Evolutionary conservation across 2,113 vertebrate genomes (phyloP), one percentile per base, ranked within the genome.

Genomic region (Osmerus eperlanus): DNA sequence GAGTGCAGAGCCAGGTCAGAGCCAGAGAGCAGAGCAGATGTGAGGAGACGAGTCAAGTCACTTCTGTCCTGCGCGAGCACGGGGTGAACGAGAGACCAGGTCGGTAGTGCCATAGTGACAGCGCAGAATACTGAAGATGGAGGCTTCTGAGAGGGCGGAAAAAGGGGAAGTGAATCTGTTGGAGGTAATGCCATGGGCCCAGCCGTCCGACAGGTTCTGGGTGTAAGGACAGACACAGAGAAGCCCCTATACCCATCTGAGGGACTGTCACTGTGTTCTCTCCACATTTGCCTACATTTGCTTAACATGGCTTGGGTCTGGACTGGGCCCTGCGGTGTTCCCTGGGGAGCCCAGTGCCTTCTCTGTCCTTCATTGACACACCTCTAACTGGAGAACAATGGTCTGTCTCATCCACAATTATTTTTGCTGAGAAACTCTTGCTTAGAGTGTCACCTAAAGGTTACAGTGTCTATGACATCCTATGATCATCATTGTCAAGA

Each of bases 281-380:
- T 25, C 0, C 19, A 15, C 41, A 83, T 90, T 87, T 85, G 82
- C 68, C 16, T 86, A 78, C 19, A 83, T 88, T 89, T 86, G 73
- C 80, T 82, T 86, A 47, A 71, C 79, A 83, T 86, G 54, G 32
- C 23, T 1, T 70, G 21, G 56, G 68, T 68, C 41, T 25, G 14
- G 47, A 71, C 11, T 53, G 70, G 68, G 72, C 72, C 58, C 68
- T 72, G 41, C 75, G 74, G 54, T 68, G 12, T 18, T 6, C 61
- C 55, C 14, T 64, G 21, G 19, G 54, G 74, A 47, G 36, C 65
- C 69, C 61, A 32, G 78, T 68, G 54, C 62, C 64, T 62, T 65
- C 32, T 63, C 78, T 75, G 81, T 82, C 68, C 18, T 23, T 36
- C 54, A 16, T 7, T 11, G 56, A 19, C 11, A 56, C 25, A 15